Base-by-base conservation (phyloP, 2,797 vertebrate genomes). In the Gambusia yucatana region DNA sequence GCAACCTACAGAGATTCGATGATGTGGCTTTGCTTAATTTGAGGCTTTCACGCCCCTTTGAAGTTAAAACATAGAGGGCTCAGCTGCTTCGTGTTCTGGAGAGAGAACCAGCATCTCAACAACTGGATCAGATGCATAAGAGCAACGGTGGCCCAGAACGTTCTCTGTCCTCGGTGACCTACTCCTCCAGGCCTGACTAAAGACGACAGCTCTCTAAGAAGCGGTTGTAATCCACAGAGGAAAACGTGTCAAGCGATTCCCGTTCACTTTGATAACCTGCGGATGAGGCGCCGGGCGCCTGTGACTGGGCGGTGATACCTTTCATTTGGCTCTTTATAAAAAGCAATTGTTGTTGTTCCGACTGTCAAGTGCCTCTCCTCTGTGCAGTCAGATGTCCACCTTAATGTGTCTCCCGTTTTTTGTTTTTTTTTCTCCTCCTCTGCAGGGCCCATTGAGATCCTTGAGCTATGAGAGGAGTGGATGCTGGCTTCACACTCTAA, bases 31-130 rank as follows among this genome's bases (percentile, higher is more conserved):
- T 87, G 85, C 81, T 82, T 91, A 92, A 93, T 91, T 69, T 72
- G 87, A 89, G 77, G 79, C 84, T 90, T 89, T 93, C 80, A 92
- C 63, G 81, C 90, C 85, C 61, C 79, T 88, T 75, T 91, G 87
- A 87, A 91, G 85, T 81, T 88, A 80, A 89, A 91, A 91, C 73
- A 86, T 80, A 71, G 63, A 86, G 82, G 87, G 88, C 88, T 94
- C 93, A 94, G 94, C 92, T 95, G 93, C 88, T 89, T 86, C 87
- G 84, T 81, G 76, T 73, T 63, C 76, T 5, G 52, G 72, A 84
- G 84, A 90, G 87, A 88, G 88, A 84, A 90, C 90, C 84, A 85
- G 76, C 78, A 82, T 84, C 77, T 87, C 81, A 75, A 86, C 84
- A 86, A 86, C 88, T 76, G 87, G 80, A 90, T 80, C 80, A 46